Conservation (phyloP, 2,888 invertebrate genomes). For the Lydus trimaculatus region DNA sequence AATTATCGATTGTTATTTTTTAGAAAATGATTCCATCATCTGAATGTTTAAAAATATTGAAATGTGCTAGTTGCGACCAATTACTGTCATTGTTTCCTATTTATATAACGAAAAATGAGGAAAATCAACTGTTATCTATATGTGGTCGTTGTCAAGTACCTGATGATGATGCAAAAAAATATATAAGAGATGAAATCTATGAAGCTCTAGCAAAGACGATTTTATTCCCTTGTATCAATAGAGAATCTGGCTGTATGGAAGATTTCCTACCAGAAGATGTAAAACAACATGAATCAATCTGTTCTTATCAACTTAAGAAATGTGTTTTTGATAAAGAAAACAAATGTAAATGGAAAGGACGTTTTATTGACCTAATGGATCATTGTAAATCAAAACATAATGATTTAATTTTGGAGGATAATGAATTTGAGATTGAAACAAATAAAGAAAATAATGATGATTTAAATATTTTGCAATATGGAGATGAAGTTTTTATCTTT, state of each 20-base stretch:
- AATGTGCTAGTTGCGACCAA: neutral
- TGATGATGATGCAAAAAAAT: no score
- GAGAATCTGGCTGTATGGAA: neutral
- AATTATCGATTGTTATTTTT: no score
- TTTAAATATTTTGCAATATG: neutral
- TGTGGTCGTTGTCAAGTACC: neutral
- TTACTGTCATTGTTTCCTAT: conserved; percentile 1
- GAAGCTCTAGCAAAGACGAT: neutral
- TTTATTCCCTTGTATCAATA: neutral
- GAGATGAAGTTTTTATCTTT: neutral
- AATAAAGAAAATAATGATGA: no score
- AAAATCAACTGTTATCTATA: neutral
- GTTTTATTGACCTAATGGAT: neutral
- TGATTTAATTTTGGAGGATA: neutral
- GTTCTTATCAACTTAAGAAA: neutral
- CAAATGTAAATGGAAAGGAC: neutral
- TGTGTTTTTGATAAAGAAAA: no score
- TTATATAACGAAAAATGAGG: neutral
- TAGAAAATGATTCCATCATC: no score
- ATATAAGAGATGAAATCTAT: neutral
- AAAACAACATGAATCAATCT: neutral
- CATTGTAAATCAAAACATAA: neutral
- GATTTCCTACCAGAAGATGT: neutral
- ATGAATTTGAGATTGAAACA: neutral
- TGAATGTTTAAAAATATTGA: no score